Base-by-base conservation (phyloP, 92 coral and sea anemone genomes). In the Heliopora coerulea region DNA sequence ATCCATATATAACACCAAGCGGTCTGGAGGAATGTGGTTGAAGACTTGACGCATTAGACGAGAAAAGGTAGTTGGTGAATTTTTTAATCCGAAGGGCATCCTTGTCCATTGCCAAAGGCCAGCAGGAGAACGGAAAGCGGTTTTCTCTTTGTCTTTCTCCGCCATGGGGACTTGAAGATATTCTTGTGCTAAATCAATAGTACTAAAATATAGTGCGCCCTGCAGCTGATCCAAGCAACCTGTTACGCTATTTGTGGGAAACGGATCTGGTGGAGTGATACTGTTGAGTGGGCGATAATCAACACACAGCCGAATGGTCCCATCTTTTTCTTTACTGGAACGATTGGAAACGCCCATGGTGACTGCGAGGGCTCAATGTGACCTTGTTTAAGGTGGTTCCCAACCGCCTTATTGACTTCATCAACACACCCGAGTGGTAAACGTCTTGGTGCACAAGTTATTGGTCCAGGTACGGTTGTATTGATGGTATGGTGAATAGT, bases 391-490 rank as follows among this genome's bases (percentile, higher is more conserved):
- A 28, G 59, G 49, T 21, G 54, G 68, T 41, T 50, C 73, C 74
- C 17, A 72, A 29, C n/a, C 73, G 67, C 74, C 30, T 73, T 80
- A 73, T 80, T 80, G 0, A 80, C 80, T 33, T 80, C 84, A 28
- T 79, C 78, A 32, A 80, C 65, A 61, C 80, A 72, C 31, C 84
- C 79, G 3, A 80, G 48, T 9, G 84, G 84, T 13, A 80, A 49
- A 56, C 73, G 74, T 11, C 85, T 62, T 44, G 74, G 56, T 62
- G 85, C 54, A 54, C 85, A 81, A 34, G 65, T 81, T 8, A 73
- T 61, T 20, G 85, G 85, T 27, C 49, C 59, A 46, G 74, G 9
- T 62, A 70, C 56, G 17, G 44, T 49, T 48, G 62, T 31, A 0
- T 56, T 50, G 31, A 81, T 81, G 5, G 14, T 62, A 40, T 81